A percentile compares a stretch with the other conserved stretches of the same genome.
phyloP scores from a whole-genome alignment of 2,888 invertebrate genomes.

The Pachydiplax longipennis region DNA sequence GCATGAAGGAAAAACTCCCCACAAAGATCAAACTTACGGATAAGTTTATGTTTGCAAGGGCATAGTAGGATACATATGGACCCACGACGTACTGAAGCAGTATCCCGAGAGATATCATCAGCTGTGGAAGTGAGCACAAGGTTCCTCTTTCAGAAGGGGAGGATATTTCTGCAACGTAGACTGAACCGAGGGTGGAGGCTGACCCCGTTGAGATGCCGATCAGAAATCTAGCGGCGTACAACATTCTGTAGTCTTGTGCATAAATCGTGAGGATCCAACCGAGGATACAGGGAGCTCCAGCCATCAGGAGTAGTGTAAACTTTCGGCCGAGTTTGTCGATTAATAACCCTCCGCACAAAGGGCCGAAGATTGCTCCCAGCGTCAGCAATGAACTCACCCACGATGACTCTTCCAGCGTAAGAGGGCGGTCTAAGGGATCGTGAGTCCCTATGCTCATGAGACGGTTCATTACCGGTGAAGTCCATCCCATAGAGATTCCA shows the following conservation, averaged over 20 bases:
- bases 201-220: constrained; percentile 62
- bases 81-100: constrained; percentile 60
- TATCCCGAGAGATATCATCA: constrained; percentile 63
- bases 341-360: constrained; percentile 54
- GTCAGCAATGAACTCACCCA: constrained; percentile 57
- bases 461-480: constrained; percentile 54
- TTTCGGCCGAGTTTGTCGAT: constrained; percentile 56
- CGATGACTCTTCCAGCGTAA: constrained; percentile 55
- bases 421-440: constrained; percentile 52
- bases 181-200: constrained; percentile 62
- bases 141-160: constrained; percentile 66
- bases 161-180: constrained; percentile 69
- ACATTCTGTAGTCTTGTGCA: constrained; percentile 52
- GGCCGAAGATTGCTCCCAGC: constrained; percentile 55
- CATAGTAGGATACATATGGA: constrained; percentile 61
- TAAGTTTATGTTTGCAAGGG: constrained; percentile 64
- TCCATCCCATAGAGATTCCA: constrained; percentile 45
- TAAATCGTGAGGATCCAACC: constrained; percentile 56
- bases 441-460: constrained; percentile 52
- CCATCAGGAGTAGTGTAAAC: constrained; percentile 54
- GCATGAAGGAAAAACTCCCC: constrained; percentile 67
- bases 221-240: constrained; percentile 60
- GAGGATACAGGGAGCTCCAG: constrained; percentile 53
- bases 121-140: constrained; percentile 64
- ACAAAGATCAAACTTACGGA: constrained; percentile 66